phyloP scores from a whole-genome alignment of 1,140 invertebrate species.

The Aphelenchoides fujianensis region DNA sequence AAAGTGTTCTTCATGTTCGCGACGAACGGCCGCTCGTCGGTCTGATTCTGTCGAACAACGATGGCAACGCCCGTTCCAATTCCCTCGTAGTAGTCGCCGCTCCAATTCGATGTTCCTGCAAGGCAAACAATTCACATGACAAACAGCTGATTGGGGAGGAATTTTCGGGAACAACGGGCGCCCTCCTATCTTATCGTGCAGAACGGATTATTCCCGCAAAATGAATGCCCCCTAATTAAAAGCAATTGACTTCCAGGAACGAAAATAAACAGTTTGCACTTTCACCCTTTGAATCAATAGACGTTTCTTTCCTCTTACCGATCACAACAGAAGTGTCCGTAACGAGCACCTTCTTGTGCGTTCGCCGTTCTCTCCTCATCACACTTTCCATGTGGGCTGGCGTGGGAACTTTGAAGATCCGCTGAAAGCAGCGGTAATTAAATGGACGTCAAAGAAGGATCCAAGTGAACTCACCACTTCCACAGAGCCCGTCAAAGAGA shows the following conservation, averaged over 20 bases:
- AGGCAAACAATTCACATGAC: constrained; percentile 14
- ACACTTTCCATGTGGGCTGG: constrained; percentile 76
- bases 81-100: constrained; percentile 91
- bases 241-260: no score
- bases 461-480: constrained; percentile 43
- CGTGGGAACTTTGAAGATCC: constrained; percentile 67
- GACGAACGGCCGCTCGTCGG: constrained; percentile 27
- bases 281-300: no score
- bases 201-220: no score
- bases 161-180: no score
- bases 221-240: no score
- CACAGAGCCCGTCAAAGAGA: constrained; percentile 42
- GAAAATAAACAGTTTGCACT: no score
- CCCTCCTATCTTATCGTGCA: no score
- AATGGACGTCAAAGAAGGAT: neutral
- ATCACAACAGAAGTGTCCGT: constrained; percentile 88
- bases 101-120: constrained; percentile 91
- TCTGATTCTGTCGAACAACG: constrained; percentile 48
- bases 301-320: no score
- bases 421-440: constrained; percentile 62
- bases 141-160: no score
- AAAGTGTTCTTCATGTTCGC: constrained; percentile 46
- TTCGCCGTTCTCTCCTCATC: constrained; percentile 84
- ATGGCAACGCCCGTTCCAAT: constrained; percentile 74
- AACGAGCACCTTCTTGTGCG: constrained; percentile 99